Evolutionary conservation across 2,113 vertebrate genomes (phyloP), one percentile per base, ranked within the genome.

Genomic region (Thalassoma bifasciatum): DNA sequence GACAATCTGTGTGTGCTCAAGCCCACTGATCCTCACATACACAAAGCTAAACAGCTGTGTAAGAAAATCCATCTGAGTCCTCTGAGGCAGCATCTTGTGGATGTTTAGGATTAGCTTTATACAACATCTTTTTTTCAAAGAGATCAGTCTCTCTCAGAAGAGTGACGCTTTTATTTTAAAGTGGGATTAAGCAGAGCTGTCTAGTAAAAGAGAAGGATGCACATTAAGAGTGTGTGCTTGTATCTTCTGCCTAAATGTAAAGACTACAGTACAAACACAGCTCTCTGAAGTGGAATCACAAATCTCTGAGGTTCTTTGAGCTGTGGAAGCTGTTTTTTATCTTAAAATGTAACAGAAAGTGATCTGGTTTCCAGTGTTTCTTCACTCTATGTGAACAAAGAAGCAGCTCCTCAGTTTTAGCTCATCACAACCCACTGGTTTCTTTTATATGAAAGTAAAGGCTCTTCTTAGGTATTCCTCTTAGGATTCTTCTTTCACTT

Each of bases 71-170:
- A 30, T 36, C 13, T 36, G 8, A 30, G 21, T 58, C 5, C 59
- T 70, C 69, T n/a, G 23, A 30, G 19, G 22, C 57, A 23, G 10
- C n/a, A 10, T 56, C 30, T 66, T 52, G 14, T 62, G 61, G 69
- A 60, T 66, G 14, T 76, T 76, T 50, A 62, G 68, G 64, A 66
- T 73, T 66, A 66, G 54, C 75, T 44, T 14, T 70, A 70, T 34
- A 14, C 8, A 52, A 42, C n/a, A 66, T 42, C 63, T 65, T 46
- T 81, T 67, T 65, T 46, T 81, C 67, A 3, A 75, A 75, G 40
- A 68, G 69, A 67, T 83, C n/a, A 51, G 34, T 58, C 40, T 83
- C 40, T 83, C 63, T 58, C 5, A 7, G 42, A 54, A 56, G 34
- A 42, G 60, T 2, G 8, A 49, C 70, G 46, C 44, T 1, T 26